phyloP scores from a whole-genome alignment of 2,113 vertebrate genomes.

The Platichthys stellatus region DNA sequence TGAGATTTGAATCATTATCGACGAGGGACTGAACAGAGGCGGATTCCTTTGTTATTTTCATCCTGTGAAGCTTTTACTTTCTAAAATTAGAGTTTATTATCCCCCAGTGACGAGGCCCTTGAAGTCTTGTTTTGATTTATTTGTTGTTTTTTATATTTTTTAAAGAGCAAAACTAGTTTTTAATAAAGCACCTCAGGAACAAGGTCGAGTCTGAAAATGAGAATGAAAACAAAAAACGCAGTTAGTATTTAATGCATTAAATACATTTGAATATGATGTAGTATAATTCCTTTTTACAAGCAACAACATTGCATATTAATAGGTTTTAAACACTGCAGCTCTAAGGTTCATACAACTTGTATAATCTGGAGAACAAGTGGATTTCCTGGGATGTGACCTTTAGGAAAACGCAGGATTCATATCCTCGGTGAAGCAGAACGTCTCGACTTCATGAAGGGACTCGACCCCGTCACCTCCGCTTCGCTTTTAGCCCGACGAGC shows the following conservation, averaged over 20 bases:
- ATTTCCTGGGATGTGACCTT: not conserved
- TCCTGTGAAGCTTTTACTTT: conserved; percentile 6
- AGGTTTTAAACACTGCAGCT: too few relatives aligned
- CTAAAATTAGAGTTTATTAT: conserved; percentile 30
- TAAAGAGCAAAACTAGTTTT: not conserved
- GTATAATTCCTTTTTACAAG: too few relatives aligned
- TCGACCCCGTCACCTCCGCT: too few relatives aligned
- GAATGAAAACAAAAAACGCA: too few relatives aligned
- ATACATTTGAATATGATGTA: not conserved
- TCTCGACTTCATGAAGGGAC: too few relatives aligned
- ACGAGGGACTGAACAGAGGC: conserved; percentile 24
- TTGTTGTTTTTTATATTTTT: conserved; percentile 14
- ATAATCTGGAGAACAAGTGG: not conserved
- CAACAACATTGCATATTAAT: too few relatives aligned
- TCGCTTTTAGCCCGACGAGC: not conserved
- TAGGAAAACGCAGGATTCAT: not conserved
- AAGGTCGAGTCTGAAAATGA: not conserved
- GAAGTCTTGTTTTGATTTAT: conserved; percentile 31
- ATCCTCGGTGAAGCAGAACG: too few relatives aligned
- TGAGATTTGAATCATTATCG: conserved; percentile 2
- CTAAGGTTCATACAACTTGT: not conserved
- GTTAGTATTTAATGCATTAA: too few relatives aligned
- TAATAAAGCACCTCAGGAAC: not conserved
- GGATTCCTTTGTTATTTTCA: not conserved
- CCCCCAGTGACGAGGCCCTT: conserved; percentile 4